Conservation (phyloP, 2,888 invertebrate genomes). For the Ashinkailepas kermadecensis region DNA sequence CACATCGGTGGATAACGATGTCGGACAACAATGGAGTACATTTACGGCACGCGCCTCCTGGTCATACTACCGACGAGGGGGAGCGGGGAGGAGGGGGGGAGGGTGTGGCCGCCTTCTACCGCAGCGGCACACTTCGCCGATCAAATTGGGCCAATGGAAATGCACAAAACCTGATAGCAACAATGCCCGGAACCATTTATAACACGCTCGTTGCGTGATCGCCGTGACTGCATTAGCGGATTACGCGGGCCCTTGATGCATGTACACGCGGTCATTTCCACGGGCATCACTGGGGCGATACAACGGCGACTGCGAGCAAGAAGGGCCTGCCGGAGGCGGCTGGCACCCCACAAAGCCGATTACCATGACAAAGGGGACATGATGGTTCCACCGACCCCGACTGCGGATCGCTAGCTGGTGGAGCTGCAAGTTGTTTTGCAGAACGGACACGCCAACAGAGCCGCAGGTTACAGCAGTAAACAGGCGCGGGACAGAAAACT, state of each 20-base stretch:
- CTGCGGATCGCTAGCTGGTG: not conserved
- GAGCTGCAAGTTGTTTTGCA: too few relatives aligned
- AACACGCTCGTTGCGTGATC: not conserved
- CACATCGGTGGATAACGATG: too few relatives aligned
- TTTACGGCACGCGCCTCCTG: too few relatives aligned
- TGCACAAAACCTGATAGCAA: not conserved
- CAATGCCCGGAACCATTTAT: conserved; percentile 1
- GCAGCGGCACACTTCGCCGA: not conserved
- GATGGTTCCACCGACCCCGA: not conserved
- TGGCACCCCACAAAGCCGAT: not conserved
- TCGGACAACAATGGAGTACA: too few relatives aligned
- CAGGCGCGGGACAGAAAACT: too few relatives aligned
- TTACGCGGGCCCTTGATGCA: not conserved
- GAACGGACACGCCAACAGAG: too few relatives aligned
- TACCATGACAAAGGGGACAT: conserved; percentile 10
- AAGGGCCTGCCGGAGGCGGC: not conserved
- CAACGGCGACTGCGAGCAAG: not conserved
- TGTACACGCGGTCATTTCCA: not conserved
- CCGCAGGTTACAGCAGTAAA: too few relatives aligned
- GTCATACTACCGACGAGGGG: too few relatives aligned
- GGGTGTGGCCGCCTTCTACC: too few relatives aligned
- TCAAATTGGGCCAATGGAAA: conserved; percentile 7
- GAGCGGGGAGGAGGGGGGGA: too few relatives aligned
- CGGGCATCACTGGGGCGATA: not conserved
- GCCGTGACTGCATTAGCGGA: not conserved